A percentile compares a stretch with the other conserved stretches of the same genome.
Conservation (phyloP, 2,888 invertebrate species). For the Mesochorus sp. region DNA sequence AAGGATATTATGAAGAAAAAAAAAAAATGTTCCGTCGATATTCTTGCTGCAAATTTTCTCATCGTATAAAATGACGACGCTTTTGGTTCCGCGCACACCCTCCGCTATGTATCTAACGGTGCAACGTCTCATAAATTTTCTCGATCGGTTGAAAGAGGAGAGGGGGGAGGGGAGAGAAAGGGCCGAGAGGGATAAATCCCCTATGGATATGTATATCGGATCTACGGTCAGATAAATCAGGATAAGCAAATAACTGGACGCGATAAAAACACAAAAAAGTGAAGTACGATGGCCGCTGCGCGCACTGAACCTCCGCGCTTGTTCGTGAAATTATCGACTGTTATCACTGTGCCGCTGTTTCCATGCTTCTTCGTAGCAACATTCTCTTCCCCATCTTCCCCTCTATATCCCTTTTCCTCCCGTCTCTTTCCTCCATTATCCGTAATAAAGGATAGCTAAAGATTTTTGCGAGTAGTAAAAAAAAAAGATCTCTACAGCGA, state of each 20-base stretch:
- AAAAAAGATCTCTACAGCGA: not conserved
- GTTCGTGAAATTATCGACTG: constrained; percentile 45
- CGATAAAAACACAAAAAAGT: constrained; percentile 21
- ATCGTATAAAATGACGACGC: constrained; percentile 10
- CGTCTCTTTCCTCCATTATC: not conserved
- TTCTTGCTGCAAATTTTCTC: constrained; percentile 11
- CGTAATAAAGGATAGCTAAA: constrained; percentile 17
- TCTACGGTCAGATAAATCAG: constrained; percentile 48
- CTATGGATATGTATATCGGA: constrained; percentile 38
- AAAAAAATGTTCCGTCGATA: not conserved
- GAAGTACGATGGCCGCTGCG: constrained; percentile 28
- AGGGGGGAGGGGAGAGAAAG: too few relatives aligned
- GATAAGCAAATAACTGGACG: constrained; percentile 53
- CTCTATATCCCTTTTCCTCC: too few relatives aligned
- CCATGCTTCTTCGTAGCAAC: not conserved
- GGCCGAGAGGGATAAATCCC: too few relatives aligned
- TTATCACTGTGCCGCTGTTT: constrained; percentile 18
- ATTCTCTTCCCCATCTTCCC: too few relatives aligned
- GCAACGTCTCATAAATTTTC: constrained; percentile 36
- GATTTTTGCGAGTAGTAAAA: constrained; percentile 18
- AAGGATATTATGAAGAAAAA: constrained; percentile 24
- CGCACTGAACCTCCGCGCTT: constrained; percentile 13
- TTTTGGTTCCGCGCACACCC: not conserved
- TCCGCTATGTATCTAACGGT: constrained; percentile 12
- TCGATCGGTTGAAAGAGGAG: constrained; percentile 42